A percentile compares a stretch with the other conserved stretches of the same genome.
Conservation (phyloP, 1,140 invertebrate genomes). For the Littorina saxatilis region DNA sequence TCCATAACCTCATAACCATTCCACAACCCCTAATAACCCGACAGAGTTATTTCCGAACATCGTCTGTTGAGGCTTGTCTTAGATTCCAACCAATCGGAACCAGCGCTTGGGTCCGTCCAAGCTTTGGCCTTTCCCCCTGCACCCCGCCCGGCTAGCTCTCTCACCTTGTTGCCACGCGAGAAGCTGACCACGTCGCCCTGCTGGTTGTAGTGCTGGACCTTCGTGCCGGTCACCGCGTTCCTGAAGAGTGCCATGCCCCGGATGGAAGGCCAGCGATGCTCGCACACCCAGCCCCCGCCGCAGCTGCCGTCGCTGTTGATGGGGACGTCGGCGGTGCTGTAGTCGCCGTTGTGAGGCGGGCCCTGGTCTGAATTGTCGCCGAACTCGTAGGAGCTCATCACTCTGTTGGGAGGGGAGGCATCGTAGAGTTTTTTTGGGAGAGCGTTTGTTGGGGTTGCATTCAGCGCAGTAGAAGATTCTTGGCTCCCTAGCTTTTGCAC, state of each 20-base stretch:
- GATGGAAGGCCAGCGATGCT: slow-evolving; percentile 90
- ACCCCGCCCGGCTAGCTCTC: too few species aligned
- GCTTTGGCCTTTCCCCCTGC: too few species aligned
- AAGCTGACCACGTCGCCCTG: slow-evolving; percentile 67
- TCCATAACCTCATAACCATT: too few species aligned
- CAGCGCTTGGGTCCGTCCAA: too few species aligned
- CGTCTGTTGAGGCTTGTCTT: too few species aligned
- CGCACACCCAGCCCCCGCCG: slow-evolving; percentile 90
- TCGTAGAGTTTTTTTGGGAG: too few species aligned
- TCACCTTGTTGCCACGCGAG: slow-evolving; percentile 62
- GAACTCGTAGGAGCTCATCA: slow-evolving; percentile 86
- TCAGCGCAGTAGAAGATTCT: too few species aligned
- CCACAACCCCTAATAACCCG: too few species aligned
- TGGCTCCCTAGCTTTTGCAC: too few species aligned
- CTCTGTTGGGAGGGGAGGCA: slow-evolving; percentile 47
- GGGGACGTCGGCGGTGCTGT: slow-evolving; percentile 80
- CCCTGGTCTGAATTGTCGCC: slow-evolving; percentile 54
- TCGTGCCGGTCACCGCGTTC: slow-evolving; percentile 57
- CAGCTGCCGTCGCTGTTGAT: slow-evolving; percentile 78
- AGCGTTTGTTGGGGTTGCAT: too few species aligned
- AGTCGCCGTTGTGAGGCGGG: slow-evolving; percentile 69
- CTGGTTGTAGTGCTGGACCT: slow-evolving; percentile 52
- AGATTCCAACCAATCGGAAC: too few species aligned
- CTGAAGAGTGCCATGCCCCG: slow-evolving; percentile 81
- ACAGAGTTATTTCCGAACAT: too few species aligned